A percentile compares a stretch with the other conserved stretches of the same genome.
phyloP scores from a whole-genome alignment of 1,140 invertebrate genomes.

The Cryptotermes secundus region DNA sequence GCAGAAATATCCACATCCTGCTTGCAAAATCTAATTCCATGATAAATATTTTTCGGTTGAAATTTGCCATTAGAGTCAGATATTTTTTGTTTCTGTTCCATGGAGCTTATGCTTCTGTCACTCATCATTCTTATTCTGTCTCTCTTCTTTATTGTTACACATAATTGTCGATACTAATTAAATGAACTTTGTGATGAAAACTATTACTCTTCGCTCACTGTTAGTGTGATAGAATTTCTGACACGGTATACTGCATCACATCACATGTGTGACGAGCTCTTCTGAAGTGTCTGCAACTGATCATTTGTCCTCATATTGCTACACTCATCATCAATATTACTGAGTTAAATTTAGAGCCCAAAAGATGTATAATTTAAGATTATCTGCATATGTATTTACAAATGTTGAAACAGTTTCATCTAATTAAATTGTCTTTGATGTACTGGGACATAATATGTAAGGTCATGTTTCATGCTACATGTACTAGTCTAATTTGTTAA shows the following conservation, averaged over 20 bases:
- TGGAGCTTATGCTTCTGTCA: neutral
- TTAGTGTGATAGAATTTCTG: neutral
- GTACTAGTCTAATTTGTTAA: neutral
- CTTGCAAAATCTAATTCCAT: neutral
- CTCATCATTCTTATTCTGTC: neutral
- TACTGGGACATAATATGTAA: slow-evolving; percentile 12
- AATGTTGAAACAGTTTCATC: neutral
- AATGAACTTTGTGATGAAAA: neutral
- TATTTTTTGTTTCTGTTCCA: neutral
- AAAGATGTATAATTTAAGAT: neutral
- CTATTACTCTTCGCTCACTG: too few relatives aligned
- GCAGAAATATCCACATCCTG: neutral
- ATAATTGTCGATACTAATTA: neutral
- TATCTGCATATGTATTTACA: slow-evolving; percentile 18
- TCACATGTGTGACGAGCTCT: neutral
- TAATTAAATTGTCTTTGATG: neutral
- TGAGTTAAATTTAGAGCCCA: neutral
- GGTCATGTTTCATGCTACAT: slow-evolving; percentile 11
- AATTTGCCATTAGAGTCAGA: neutral
- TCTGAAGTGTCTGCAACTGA: neutral
- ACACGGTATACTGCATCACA: neutral
- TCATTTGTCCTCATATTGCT: neutral
- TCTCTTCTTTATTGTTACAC: neutral
- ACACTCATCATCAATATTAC: neutral
- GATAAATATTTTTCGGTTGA: neutral